Evolutionary conservation across 2,888 invertebrate species (phyloP).

Genomic region (Choreutis nemorana): DNA sequence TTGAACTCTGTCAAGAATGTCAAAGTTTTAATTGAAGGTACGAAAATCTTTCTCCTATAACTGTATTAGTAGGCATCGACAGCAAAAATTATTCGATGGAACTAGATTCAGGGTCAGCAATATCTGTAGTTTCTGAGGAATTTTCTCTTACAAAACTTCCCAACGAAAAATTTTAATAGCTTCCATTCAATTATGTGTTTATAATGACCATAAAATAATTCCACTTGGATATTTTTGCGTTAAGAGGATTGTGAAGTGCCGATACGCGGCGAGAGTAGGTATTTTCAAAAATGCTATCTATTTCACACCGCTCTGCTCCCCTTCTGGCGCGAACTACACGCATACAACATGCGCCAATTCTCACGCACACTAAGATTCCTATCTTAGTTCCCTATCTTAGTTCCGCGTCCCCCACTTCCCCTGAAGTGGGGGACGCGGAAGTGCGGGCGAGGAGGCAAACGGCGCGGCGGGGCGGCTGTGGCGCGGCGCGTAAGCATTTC

Average conservation of each 20-base stretch:
- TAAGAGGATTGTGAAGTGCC: slow-evolving; percentile 1
- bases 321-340: neutral
- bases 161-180: slow-evolving; percentile 1
- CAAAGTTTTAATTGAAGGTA: too few relatives aligned
- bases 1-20: too few relatives aligned
- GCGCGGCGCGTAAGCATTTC: too few relatives aligned
- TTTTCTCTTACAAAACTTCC: neutral
- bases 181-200: too few relatives aligned
- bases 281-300: neutral
- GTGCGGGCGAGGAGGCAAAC: too few relatives aligned
- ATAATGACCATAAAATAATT: slow-evolving; percentile 8
- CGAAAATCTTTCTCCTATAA: too few relatives aligned
- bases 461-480: too few relatives aligned
- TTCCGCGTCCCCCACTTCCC: too few relatives aligned
- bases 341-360: neutral
- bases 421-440: too few relatives aligned
- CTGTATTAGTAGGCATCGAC: too few relatives aligned
- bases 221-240: slow-evolving; percentile 7
- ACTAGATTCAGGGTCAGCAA: slow-evolving; percentile 5
- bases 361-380: neutral
- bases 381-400: too few relatives aligned
- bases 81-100: slow-evolving; percentile 8
- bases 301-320: neutral
- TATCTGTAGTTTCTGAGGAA: slow-evolving; percentile 1
- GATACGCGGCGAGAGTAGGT: neutral